Conservation (phyloP, 2,113 vertebrate species). For the Serilophus lunatus region DNA sequence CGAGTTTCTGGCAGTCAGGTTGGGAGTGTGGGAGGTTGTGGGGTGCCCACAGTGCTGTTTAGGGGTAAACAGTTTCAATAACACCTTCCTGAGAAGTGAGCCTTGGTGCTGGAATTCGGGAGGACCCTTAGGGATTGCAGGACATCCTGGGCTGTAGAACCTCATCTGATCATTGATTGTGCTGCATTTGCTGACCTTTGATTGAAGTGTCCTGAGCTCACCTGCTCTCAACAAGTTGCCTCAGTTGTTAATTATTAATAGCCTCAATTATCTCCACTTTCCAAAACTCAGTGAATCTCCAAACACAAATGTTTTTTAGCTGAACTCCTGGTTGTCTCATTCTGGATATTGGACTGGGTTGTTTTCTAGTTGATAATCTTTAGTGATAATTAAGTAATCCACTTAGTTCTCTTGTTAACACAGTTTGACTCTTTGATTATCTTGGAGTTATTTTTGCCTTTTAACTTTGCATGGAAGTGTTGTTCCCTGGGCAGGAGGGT, state of each 20-base stretch:
- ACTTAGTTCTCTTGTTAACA: not conserved
- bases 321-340: not conserved
- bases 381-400: not conserved
- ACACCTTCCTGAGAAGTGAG: not conserved
- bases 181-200: not conserved
- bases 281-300: not conserved
- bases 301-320: not conserved
- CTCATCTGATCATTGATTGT: not conserved
- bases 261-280: not conserved
- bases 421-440: not conserved
- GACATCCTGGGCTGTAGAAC: not conserved
- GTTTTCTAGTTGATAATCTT: not conserved
- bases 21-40: not conserved
- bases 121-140: not conserved
- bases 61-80: accelerated
- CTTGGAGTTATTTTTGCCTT: not conserved
- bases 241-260: not conserved
- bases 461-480: not conserved
- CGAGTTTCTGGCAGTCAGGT: not conserved
- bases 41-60: accelerated
- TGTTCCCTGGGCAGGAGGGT: not conserved
- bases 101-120: not conserved
- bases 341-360: not conserved
- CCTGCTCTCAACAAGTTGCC: not conserved
- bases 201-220: not conserved